Evolutionary conservation across 2,113 vertebrate species (phyloP), one percentile per base, ranked within the genome.

Genomic region (Microcebus lehilahytsara): DNA sequence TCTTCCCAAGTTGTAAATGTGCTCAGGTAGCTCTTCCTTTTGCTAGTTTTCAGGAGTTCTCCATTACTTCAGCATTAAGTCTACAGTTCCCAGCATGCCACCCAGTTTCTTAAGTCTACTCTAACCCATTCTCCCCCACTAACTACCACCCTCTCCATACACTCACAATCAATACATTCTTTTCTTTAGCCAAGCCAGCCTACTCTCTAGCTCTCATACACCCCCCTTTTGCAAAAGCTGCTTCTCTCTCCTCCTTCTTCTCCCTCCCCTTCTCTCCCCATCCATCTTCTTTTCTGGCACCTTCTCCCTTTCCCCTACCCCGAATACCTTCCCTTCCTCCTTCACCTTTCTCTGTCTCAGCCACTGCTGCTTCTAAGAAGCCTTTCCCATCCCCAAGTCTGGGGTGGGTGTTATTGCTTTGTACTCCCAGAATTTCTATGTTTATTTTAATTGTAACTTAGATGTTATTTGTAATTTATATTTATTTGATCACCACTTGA

Each of bases 61-160:
- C 37, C 5, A 5, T 32, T 83, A 6, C 37, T 40, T 83, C 53
- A 77, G 23, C 17, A 53, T 37, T n/a, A 90, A 75, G 60, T 8
- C 51, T 22, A 34, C 27, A 16, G 23, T 19, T 25, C 37, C 78
- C 37, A 60, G 53, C 19, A 22, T 19, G 22, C 34, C 17, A 64
- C 4, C 9, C 1, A 46, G 9, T 46, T n/a, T 30, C 22, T 25
- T 34, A 89, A 81, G 64, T 1, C 30, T 46, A 5, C 10, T 17
- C n/a, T 62, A 60, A 67, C 0, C 3, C 9, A 83, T n/a, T 2
- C 2, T 42, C 0, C 14, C 12, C 34, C 11, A 30, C 62, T 14
- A 23, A 22, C 58, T 40, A 1, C 34, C 0, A 9, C 53, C 37
- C 10, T 10, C 20, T 10, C 11, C 40, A 46, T 11, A 32, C 32